Evolutionary conservation across 1,140 invertebrate species (phyloP), one percentile per base, ranked within the genome.

Genomic region (Caenorhabditis latens): DNA sequence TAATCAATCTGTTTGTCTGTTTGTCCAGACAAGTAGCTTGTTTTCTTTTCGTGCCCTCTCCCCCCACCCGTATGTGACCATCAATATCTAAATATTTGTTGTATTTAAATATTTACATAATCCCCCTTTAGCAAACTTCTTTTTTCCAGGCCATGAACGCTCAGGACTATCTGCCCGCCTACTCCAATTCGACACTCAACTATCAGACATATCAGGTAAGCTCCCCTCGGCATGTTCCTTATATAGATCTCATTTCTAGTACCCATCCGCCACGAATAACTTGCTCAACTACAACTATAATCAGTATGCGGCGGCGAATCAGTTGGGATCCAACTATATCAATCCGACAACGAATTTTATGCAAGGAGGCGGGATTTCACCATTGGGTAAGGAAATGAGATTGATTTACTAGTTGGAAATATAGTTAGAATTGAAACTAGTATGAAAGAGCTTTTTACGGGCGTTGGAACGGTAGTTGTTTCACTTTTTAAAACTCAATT

Each of bases 51-150:
- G 42, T 11, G 21, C 13, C 42, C 65, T 71, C 8, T 14, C 24
- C 19, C 24, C 46, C 6, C n/a, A n/a, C n/a, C 19, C 42, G 16
- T 79, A 7, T 42, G 11, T 43, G n/a, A 5, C 11, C 65, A 42
- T 43, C 43, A 71, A 43, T 71, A 43, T 71, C 65, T 71, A 71
- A 71, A 71, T 71, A 71, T 71, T 71, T 71, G 65, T 71, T 79
- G n/a, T 79, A 42, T 50, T 79, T 79, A 79, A 79, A 79, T 79
- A 79, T 79, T 79, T 79, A 79, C 71, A 79, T 79, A 79, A 79
- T 79, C 71, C 71, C 43, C 11, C 4, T 32, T 42, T 40, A 24
- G 61, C 43, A 79, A 79, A 24, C 40, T 79, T 67, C 32, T 67
- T 42, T 79, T 32, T 79, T 79, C 40, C 71, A 79, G 71, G 46